Evolutionary conservation across 2,113 vertebrate genomes (phyloP).

Genomic region (Solenodon paradoxus): DNA sequence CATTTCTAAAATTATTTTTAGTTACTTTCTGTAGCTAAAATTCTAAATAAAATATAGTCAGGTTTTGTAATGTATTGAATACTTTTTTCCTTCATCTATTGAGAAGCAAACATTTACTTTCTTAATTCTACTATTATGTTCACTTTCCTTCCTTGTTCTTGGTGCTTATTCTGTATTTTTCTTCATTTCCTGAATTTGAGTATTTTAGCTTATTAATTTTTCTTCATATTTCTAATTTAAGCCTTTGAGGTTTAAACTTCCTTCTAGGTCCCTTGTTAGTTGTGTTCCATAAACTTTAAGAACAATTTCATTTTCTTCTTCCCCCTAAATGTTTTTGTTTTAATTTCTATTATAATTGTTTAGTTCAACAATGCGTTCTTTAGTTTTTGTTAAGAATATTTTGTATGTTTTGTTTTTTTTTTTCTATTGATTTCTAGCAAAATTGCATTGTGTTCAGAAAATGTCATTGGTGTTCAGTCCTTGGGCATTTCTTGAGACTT

Average conservation of each 20-base stretch:
- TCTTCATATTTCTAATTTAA: not conserved
- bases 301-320: slow-evolving; percentile 3
- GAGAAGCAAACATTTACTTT: not conserved
- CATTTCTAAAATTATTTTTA: not conserved
- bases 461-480: not conserved
- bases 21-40: not conserved
- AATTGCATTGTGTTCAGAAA: not conserved
- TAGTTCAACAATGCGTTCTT: not conserved
- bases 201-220: not conserved
- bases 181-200: not conserved
- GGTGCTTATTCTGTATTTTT: not conserved
- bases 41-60: not conserved
- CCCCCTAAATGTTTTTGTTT: not conserved
- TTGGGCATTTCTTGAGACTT: slow-evolving; percentile 21
- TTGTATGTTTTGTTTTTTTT: not conserved
- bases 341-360: not conserved
- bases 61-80: not conserved
- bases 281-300: not conserved
- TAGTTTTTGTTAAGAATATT: not conserved
- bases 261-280: not conserved
- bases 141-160: not conserved
- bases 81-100: not conserved
- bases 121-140: not conserved
- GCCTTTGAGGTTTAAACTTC: not conserved
- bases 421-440: not conserved